Percentiles rank a stretch among this genome's conserved stretches.
Conservation (phyloP, 2,797 vertebrate species). For the Sternotherus odoratus region DNA sequence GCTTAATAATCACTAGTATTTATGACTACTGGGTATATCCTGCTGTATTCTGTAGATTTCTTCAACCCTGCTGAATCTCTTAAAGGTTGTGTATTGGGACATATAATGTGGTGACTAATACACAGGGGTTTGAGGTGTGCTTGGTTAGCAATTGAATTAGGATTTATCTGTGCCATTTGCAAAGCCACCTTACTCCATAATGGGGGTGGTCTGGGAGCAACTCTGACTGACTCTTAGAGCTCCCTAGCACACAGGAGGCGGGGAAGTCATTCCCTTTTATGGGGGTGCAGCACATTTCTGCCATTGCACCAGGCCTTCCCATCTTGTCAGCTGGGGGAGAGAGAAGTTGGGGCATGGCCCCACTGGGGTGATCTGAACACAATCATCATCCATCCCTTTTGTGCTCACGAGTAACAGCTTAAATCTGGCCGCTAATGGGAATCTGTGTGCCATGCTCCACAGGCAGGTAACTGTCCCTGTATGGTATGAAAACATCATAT, state of each 20-base stretch:
- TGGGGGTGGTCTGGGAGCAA: no score
- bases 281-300: not conserved
- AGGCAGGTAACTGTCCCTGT: not conserved
- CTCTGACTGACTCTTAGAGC: not conserved
- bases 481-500: not conserved
- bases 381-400: not conserved
- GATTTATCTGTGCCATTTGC: not conserved
- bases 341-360: not conserved
- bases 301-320: not conserved
- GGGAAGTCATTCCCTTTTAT: not conserved
- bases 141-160: not conserved
- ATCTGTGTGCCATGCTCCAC: not conserved
- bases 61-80: not conserved
- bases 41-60: not conserved
- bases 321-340: not conserved
- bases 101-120: not conserved
- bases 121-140: not conserved
- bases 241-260: not conserved
- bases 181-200: not conserved
- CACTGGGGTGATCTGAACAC: rapidly evolving
- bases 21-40: not conserved
- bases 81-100: not conserved
- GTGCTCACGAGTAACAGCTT: not conserved
- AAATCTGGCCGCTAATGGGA: not conserved
- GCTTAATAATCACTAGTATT: not conserved